Conservation (phyloP, 2,113 vertebrate genomes). For the Microcebus jonahi region DNA sequence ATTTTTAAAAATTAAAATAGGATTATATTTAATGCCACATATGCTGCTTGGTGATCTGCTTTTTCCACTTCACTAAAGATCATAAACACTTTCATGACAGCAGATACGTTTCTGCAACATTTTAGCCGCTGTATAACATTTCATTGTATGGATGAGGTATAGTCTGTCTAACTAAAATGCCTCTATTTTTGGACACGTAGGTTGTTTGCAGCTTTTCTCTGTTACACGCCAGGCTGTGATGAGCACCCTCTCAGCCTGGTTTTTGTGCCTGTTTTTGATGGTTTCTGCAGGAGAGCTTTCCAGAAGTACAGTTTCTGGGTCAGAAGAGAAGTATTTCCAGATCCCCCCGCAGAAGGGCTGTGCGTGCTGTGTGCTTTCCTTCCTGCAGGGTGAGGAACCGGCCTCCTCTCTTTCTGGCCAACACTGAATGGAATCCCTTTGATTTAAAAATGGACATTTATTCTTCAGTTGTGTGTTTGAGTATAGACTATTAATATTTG, state of each 20-base stretch:
- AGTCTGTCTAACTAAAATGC: neutral
- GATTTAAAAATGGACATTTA: neutral
- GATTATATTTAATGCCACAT: neutral
- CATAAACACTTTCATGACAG: neutral
- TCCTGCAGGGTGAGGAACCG: neutral
- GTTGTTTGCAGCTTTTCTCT: neutral
- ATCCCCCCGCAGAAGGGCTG: neutral
- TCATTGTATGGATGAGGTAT: neutral
- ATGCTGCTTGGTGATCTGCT: neutral
- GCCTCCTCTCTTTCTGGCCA: neutral
- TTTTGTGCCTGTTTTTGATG: neutral
- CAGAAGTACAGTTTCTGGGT: conserved; percentile 31
- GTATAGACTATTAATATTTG: neutral
- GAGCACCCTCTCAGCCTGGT: neutral
- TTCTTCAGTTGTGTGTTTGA: neutral
- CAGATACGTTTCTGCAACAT: neutral
- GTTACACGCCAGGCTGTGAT: neutral
- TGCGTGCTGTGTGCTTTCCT: neutral
- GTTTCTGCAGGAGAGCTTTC: neutral
- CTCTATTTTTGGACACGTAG: neutral
- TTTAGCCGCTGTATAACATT: neutral
- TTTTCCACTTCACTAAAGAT: neutral
- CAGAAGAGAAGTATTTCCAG: neutral
- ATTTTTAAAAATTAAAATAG: neutral
- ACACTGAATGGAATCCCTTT: neutral